Evolutionary conservation across 35 echinoderm and acorn worm genomes (phyloP).

Genomic region (Heliocidaris tuberculata): DNA sequence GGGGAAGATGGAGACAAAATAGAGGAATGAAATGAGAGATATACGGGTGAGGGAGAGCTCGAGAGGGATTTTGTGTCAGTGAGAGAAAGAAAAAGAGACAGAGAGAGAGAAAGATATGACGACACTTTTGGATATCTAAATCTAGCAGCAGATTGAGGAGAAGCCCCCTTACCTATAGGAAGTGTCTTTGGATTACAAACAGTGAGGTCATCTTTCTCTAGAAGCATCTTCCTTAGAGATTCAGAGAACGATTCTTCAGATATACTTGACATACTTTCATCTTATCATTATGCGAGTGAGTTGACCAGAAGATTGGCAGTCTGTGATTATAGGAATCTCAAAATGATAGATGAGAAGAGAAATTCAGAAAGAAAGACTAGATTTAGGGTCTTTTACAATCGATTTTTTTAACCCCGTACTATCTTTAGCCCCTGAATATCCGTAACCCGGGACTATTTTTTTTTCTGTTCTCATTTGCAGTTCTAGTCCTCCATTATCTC

Average conservation of each 20-base stretch:
- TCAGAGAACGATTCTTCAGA: neutral
- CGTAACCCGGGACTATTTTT: too few relatives aligned
- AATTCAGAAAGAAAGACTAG: neutral
- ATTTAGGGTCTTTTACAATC: too few relatives aligned
- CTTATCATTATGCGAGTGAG: neutral
- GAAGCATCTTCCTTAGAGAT: neutral
- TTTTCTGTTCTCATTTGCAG: too few relatives aligned
- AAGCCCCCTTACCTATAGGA: neutral
- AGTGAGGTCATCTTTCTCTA: neutral
- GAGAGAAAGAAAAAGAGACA: neutral
- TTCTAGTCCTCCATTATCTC: too few relatives aligned
- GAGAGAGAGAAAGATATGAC: neutral
- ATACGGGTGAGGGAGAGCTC: too few relatives aligned
- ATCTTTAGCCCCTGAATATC: too few relatives aligned
- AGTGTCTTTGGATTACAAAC: neutral
- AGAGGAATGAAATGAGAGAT: too few relatives aligned
- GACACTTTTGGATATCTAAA: neutral
- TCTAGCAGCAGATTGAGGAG: neutral
- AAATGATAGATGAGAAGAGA: neutral
- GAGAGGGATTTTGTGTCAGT: too few relatives aligned
- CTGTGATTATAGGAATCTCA: neutral
- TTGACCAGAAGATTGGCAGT: neutral
- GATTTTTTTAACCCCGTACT: too few relatives aligned
- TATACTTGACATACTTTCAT: neutral
- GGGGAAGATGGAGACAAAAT: too few relatives aligned